These are phyloP conservation scores for Malthinus seriepunctatus DNA, from an alignment of 2,888 invertebrate genomes.

Conservation along the genomic window DNA sequence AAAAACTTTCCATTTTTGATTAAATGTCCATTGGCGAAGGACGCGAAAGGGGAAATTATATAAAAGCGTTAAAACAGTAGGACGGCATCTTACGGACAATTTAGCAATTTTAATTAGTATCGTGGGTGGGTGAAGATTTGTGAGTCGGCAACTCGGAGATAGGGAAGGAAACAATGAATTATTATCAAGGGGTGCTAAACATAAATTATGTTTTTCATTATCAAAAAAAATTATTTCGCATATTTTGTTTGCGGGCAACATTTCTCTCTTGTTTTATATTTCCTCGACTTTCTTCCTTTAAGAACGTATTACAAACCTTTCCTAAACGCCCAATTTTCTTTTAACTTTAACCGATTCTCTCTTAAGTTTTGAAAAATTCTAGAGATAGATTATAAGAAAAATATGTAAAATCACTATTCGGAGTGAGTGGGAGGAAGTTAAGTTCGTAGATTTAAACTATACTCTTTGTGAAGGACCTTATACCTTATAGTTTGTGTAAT, in stretches of 20 bases:
- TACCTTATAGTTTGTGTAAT: no score
- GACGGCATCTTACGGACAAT: conserved; percentile 51
- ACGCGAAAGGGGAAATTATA: conserved; percentile 8
- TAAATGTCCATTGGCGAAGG: neutral
- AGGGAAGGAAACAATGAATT: conserved; percentile 45
- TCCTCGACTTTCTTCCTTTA: no score
- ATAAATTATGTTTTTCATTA: conserved; percentile 48
- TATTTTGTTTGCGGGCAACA: conserved; percentile 10
- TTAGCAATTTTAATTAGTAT: conserved; percentile 55
- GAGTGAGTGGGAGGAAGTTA: no score
- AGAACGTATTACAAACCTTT: no score
- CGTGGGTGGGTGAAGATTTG: conserved; percentile 48
- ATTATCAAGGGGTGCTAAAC: conserved; percentile 41
- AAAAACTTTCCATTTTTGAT: neutral
- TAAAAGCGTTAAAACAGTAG: conserved; percentile 37
- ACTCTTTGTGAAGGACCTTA: no score
- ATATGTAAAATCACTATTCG: no score
- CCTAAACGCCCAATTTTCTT: no score
- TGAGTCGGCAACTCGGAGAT: conserved; percentile 40
- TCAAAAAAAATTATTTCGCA: conserved; percentile 31
- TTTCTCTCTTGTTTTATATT: neutral
- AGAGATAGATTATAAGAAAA: no score
- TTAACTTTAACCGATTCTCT: no score
- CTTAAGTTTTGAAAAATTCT: no score
- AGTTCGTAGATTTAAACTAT: no score